Conservation (phyloP, 2,888 invertebrate genomes). For the Exocentrus adspersus region DNA sequence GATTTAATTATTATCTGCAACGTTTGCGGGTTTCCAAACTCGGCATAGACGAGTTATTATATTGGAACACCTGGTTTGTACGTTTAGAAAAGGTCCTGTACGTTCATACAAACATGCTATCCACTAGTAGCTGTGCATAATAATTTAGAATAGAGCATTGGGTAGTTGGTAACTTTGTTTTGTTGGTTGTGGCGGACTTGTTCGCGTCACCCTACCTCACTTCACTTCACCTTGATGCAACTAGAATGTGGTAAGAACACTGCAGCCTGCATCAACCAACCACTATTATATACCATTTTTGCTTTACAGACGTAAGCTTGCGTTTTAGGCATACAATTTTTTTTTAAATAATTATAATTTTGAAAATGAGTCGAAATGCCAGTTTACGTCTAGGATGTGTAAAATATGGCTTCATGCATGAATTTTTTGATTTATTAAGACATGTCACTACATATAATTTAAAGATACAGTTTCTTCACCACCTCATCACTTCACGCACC, state of each 20-base stretch:
- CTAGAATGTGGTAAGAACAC: constrained; percentile 66
- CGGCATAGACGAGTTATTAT: not conserved
- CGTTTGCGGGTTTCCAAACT: not conserved
- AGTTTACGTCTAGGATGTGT: constrained; percentile 49
- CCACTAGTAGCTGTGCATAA: constrained; percentile 58
- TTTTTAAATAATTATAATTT: no score
- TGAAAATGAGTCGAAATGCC: constrained; percentile 23
- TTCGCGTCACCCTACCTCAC: constrained; percentile 63
- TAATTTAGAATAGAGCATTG: constrained; percentile 59
- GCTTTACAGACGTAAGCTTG: constrained; percentile 34
- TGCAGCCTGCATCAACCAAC: constrained; percentile 54
- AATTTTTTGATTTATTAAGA: constrained; percentile 46
- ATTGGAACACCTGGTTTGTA: no score
- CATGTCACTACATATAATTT: constrained; percentile 49
- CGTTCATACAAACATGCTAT: constrained; percentile 34
- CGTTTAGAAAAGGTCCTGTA: constrained; percentile 32
- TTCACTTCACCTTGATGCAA: constrained; percentile 64
- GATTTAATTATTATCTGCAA: not conserved
- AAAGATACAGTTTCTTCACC: constrained; percentile 44
- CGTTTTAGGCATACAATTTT: constrained; percentile 7
- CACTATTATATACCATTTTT: constrained; percentile 36
- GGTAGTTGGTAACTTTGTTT: constrained; percentile 65
- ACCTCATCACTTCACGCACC: constrained; percentile 51
- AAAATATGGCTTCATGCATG: constrained; percentile 57
- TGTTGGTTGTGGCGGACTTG: constrained; percentile 65